Percentiles rank a stretch among this genome's conserved stretches.
Conservation (phyloP, 2,888 invertebrate species). For the Polymixis flavicincta region DNA sequence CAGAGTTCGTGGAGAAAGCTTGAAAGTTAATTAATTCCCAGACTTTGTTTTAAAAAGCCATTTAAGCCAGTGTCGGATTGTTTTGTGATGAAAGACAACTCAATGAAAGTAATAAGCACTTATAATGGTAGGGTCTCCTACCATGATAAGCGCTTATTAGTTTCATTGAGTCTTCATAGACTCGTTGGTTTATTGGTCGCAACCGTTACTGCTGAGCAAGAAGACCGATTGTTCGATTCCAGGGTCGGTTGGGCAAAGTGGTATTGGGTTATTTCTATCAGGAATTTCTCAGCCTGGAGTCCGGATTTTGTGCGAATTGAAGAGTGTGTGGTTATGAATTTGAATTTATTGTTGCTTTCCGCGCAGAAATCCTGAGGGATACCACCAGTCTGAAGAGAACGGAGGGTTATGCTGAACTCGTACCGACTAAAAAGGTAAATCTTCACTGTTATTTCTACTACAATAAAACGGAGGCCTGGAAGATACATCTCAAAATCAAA, state of each 20-base stretch:
- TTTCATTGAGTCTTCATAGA: neutral
- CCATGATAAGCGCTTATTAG: too few species aligned
- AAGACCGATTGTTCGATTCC: neutral
- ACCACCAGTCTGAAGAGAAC: too few species aligned
- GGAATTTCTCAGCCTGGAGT: neutral
- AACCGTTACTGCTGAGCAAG: too few species aligned
- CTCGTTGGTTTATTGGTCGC: neutral
- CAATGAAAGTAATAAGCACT: neutral
- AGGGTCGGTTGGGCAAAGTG: neutral
- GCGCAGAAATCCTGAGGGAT: too few species aligned
- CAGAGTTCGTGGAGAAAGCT: slow-evolving; percentile 17
- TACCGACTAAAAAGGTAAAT: too few species aligned
- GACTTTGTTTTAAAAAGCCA: slow-evolving; percentile 33
- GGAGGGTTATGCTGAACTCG: too few species aligned
- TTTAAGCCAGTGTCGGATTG: slow-evolving; percentile 23
- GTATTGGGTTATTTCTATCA: neutral
- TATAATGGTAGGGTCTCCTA: neutral
- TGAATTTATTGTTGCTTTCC: too few species aligned
- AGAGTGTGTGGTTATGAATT: too few species aligned
- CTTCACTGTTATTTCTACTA: too few species aligned
- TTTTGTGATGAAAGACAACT: slow-evolving; percentile 8
- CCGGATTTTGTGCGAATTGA: neutral
- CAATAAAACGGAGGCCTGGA: too few species aligned
- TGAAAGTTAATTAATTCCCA: slow-evolving; percentile 48
- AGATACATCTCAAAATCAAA: too few species aligned